A percentile compares a stretch with the other conserved stretches of the same genome.
phyloP scores from a whole-genome alignment of 2,888 invertebrate genomes.

The Stenolophus ochropezus region DNA sequence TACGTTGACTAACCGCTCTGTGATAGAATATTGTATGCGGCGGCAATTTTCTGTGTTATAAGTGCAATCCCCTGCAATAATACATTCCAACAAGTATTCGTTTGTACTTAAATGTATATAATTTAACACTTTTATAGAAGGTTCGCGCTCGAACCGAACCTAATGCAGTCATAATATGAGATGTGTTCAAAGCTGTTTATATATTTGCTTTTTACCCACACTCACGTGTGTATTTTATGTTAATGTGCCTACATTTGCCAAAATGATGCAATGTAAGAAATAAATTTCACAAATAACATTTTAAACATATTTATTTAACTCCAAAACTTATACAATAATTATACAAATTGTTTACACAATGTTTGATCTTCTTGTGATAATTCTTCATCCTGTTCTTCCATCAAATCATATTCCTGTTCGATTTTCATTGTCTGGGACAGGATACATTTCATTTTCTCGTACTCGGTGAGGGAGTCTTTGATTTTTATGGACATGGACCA shows the following conservation, averaged over 20 bases:
- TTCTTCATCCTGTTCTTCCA: not conserved
- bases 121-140: slow-evolving; percentile 18
- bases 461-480: not conserved
- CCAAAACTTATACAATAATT: not conserved
- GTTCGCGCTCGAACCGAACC: not conserved
- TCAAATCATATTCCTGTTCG: not conserved
- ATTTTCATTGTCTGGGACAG: not conserved
- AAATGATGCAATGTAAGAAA: slow-evolving; percentile 44
- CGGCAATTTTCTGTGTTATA: slow-evolving; percentile 34
- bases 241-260: slow-evolving; percentile 56
- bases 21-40: slow-evolving; percentile 47
- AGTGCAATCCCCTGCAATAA: slow-evolving; percentile 47
- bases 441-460: not conserved
- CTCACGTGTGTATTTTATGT: slow-evolving; percentile 33
- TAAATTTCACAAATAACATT: slow-evolving; percentile 48
- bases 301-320: slow-evolving; percentile 42
- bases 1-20: slow-evolving; percentile 53
- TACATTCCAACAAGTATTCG: slow-evolving; percentile 52
- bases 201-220: slow-evolving; percentile 22
- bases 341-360: not conserved
- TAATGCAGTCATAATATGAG: slow-evolving; percentile 44
- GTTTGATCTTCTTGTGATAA: not conserved
- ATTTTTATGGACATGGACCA: not conserved
- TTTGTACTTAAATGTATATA: slow-evolving; percentile 50
- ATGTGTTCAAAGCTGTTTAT: slow-evolving; percentile 54